These are phyloP conservation scores for Amitus sp. DNA, from an alignment of 2,888 invertebrate genomes.

Conservation along the genomic window DNA sequence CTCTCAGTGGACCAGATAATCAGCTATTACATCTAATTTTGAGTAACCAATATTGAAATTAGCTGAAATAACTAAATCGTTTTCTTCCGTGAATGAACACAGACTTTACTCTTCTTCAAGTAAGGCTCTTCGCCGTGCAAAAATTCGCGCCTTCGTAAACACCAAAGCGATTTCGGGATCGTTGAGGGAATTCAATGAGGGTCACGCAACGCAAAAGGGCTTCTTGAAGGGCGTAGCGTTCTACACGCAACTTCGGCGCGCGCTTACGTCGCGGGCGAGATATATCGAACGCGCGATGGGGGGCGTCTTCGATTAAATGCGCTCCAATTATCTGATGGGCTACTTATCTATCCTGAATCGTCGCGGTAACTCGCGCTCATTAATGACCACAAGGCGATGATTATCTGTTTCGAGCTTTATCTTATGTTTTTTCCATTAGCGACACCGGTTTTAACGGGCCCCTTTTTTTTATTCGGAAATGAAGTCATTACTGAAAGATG, in stretches of 20 bases:
- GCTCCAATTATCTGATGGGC: neutral
- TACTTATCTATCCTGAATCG: neutral
- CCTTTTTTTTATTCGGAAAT: neutral
- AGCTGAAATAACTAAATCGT: too few species aligned
- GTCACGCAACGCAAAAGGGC: conserved; percentile 10
- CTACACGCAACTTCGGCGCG: too few species aligned
- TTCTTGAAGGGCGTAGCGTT: too few species aligned
- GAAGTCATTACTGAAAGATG: conserved; percentile 1
- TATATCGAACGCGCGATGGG: neutral
- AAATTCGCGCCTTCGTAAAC: neutral
- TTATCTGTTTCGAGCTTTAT: neutral
- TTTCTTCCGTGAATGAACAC: too few species aligned
- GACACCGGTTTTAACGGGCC: conserved; percentile 1
- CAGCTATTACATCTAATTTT: too few species aligned
- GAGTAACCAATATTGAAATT: too few species aligned
- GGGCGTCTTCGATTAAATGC: neutral
- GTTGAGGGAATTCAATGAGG: conserved; percentile 3
- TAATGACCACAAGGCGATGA: neutral
- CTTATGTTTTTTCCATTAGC: too few species aligned
- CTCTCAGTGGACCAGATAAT: too few species aligned
- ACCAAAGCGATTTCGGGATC: neutral
- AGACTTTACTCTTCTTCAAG: too few species aligned
- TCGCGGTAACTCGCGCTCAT: neutral
- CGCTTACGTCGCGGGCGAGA: too few species aligned
- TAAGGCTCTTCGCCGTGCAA: neutral